phyloP scores from a whole-genome alignment of 2,113 vertebrate genomes.

The Nicator chloris region DNA sequence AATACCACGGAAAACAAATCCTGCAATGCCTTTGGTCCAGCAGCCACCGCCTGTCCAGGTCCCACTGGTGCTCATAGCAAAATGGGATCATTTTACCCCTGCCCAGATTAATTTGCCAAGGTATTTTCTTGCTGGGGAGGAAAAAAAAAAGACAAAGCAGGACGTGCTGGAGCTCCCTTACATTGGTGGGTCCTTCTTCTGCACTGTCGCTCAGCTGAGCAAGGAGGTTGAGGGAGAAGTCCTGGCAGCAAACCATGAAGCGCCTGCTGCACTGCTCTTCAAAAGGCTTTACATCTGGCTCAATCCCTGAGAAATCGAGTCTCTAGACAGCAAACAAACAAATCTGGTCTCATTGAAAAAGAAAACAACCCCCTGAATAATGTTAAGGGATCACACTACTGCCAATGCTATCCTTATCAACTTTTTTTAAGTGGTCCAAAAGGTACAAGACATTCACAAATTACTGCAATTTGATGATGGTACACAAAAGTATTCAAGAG shows the following conservation, averaged over 20 bases:
- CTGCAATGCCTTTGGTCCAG: not conserved
- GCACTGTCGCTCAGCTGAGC: slow-evolving; percentile 83
- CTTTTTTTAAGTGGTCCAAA: not conserved
- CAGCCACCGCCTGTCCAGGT: fast-evolving
- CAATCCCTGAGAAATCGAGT: slow-evolving; percentile 93
- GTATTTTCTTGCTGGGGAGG: not conserved
- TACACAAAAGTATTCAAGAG: not conserved
- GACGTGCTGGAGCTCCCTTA: slow-evolving; percentile 57
- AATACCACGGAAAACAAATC: not conserved
- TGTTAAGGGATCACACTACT: not conserved
- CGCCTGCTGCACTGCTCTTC: slow-evolving; percentile 91
- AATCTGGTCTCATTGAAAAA: not conserved
- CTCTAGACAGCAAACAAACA: slow-evolving; percentile 73
- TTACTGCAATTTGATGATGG: not conserved
- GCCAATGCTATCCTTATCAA: not conserved
- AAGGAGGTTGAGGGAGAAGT: slow-evolving; percentile 89
- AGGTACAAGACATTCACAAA: not conserved
- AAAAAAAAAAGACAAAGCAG: not conserved
- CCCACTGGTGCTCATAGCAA: not conserved
- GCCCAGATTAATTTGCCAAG: not conserved
- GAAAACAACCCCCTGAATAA: not conserved
- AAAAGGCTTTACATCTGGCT: slow-evolving; percentile 92
- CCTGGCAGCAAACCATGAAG: slow-evolving; percentile 88
- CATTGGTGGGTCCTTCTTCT: slow-evolving; percentile 84
- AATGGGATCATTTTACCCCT: not conserved